Base-by-base conservation (phyloP, 1,140 invertebrate species). In the Drosophila busckii region DNA sequence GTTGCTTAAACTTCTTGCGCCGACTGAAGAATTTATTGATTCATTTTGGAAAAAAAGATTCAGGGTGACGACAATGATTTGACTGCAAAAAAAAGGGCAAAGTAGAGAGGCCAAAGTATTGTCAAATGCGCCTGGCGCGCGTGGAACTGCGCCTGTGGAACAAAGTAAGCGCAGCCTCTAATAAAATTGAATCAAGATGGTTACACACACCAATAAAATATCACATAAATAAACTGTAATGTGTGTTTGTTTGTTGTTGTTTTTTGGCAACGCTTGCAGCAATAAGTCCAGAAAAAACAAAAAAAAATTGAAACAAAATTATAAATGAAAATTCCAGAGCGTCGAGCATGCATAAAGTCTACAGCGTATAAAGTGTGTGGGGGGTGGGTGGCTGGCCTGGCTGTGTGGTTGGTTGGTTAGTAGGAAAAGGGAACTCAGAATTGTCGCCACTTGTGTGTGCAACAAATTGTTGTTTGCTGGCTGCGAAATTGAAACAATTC, bases 101-200 rank as follows among this genome's bases (percentile, higher is more conserved):
- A 16, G 9, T 6, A 6, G 1, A 29, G 16, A 12, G 26, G n/a
- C 23, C 12, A 15, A 32, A 15, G 19, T n/a, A n/a, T n/a, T n/a
- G n/a, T n/a, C n/a, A n/a, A n/a, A n/a, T n/a, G n/a, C n/a, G n/a
- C n/a, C n/a, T n/a, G n/a, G n/a, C n/a, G n/a, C n/a, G n/a, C n/a
- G n/a, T n/a, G n/a, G n/a, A n/a, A n/a, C n/a, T n/a, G n/a, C n/a
- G n/a, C n/a, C n/a, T n/a, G n/a, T n/a, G n/a, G n/a, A n/a, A n/a
- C 16, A 10, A 22, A 16, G 19, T 12, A 10, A 22, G 26, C 37
- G 38, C 38, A 37, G 49, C 60, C 44, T 78, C 55, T 62, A n/a
- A 68, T 56, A 59, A 78, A 78, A 78, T 78, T 80, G 68, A 80
- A 78, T 80, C 56, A 78, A 78, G 80, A 68, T 68, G 56, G 63